Evolutionary conservation across 2,113 vertebrate species (phyloP).

Genomic region (Sorex fumeus): DNA sequence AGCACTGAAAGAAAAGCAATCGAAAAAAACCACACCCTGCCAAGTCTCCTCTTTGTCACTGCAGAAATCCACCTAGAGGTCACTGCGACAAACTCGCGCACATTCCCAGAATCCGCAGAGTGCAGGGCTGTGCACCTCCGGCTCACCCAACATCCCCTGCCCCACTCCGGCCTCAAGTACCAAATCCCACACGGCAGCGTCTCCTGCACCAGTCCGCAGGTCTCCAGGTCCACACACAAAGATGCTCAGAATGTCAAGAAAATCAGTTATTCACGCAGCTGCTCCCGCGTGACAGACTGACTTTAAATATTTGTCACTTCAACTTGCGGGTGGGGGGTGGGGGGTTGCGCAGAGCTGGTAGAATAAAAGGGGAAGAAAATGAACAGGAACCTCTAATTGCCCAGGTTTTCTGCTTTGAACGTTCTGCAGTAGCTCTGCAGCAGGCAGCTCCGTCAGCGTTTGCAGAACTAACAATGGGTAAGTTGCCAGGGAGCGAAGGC

Average conservation of each 20-base stretch:
- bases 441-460: neutral
- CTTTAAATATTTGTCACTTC: constrained; percentile 72
- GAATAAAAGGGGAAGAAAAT: constrained; percentile 32
- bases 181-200: neutral
- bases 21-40: constrained; percentile 56
- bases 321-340: constrained; percentile 12
- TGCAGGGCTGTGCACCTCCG: neutral
- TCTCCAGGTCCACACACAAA: neutral
- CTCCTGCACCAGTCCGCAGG: neutral
- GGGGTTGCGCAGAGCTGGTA: neutral
- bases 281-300: constrained; percentile 17
- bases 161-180: neutral
- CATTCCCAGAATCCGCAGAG: neutral
- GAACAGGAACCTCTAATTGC: constrained; percentile 56
- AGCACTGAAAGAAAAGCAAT: constrained; percentile 32
- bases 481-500: constrained; percentile 14
- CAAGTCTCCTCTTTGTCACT: constrained; percentile 59
- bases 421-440: neutral
- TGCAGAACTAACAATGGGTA: neutral
- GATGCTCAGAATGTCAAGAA: constrained; percentile 57
- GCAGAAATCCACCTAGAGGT: constrained; percentile 66
- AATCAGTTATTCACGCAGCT: constrained; percentile 54
- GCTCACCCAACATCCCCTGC: constrained; percentile 42
- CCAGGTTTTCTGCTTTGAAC: constrained; percentile 19
- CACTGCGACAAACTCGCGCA: neutral